phyloP scores from a whole-genome alignment of 2,888 invertebrate species.

The Cephus runcator region DNA sequence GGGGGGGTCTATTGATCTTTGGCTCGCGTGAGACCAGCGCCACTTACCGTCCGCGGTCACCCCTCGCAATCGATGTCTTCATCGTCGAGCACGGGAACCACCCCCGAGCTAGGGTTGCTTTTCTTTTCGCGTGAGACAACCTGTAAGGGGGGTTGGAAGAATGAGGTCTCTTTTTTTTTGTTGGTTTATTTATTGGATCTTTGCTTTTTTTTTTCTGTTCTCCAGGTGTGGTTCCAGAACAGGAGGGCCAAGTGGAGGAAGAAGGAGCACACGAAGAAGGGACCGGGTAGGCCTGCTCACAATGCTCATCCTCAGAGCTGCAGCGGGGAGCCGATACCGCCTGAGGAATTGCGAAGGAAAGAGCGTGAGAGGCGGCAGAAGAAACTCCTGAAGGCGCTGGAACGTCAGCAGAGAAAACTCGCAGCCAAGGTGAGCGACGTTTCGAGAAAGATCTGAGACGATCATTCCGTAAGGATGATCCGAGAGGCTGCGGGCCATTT shows the following conservation, averaged over 20 bases:
- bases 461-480: neutral
- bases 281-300: constrained; percentile 97
- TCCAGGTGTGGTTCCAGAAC: constrained; percentile 99
- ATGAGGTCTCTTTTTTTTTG: neutral
- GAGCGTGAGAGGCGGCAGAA: constrained; percentile 90
- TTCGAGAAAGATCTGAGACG: neutral
- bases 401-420: constrained; percentile 91
- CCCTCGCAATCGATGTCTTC: constrained; percentile 50
- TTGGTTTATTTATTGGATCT: neutral
- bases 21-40: constrained; percentile 58
- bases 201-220: neutral
- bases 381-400: constrained; percentile 91
- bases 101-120: neutral
- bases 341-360: constrained; percentile 85
- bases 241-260: constrained; percentile 99
- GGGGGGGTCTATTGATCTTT: constrained; percentile 49
- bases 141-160: neutral
- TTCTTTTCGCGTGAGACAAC: neutral
- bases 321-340: constrained; percentile 96
- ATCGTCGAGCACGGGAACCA: neutral
- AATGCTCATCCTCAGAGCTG: constrained; percentile 98
- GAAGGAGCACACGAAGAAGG: constrained; percentile 98
- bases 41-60: constrained; percentile 46
- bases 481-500: neutral
- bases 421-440: constrained; percentile 75